Base-by-base conservation (phyloP, 2,888 invertebrate genomes). In the Cantharis rufa region DNA sequence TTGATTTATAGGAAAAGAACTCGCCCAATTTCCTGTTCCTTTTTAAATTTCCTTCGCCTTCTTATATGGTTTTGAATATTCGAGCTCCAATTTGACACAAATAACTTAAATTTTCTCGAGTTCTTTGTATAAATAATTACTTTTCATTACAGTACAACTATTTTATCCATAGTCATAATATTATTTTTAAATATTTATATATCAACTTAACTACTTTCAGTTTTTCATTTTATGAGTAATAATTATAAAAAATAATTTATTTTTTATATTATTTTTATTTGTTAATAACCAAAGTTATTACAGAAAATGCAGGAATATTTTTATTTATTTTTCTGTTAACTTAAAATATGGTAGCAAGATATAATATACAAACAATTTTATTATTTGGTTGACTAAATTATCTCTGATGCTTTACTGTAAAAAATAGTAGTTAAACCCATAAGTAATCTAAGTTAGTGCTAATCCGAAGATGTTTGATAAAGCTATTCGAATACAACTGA, bases 401-500 rank as follows among this genome's bases (percentile, higher is more conserved):
- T n/a, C 48, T 1, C 9, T 24, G n/a, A n/a, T 48, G 48, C 48
- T 48, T 48, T 75, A 70, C 71, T 75, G 75, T 71, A 48, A 48
- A 48, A 80, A 80, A 80, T 78, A 78, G 80, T 70, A 78, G 78
- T 78, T 80, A 80, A 81, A 79, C 80, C 80, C 75, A 80, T 79
- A 79, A 81, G 81, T 78, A 79, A 80, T 78, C 78, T 80, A 79
- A 81, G 81, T 78, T 79, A 80, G 79, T 81, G 81, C 80, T 81
- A 81, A 81, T 80, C 81, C 77, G 32, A 66, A 76, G 80, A 80
- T 80, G 70, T 72, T 70, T 77, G 81, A 81, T 81, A 81, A 80
- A 78, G 75, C 79, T 80, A 80, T 79, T 79, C 77, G 78, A 78
- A 74, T 80, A 80, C 80, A 79, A 79, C 81, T 81, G 81, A 81